Evolutionary conservation across 2,113 vertebrate species (phyloP), one percentile per base, ranked within the genome.

Genomic region (Austrofundulus limnaeus): DNA sequence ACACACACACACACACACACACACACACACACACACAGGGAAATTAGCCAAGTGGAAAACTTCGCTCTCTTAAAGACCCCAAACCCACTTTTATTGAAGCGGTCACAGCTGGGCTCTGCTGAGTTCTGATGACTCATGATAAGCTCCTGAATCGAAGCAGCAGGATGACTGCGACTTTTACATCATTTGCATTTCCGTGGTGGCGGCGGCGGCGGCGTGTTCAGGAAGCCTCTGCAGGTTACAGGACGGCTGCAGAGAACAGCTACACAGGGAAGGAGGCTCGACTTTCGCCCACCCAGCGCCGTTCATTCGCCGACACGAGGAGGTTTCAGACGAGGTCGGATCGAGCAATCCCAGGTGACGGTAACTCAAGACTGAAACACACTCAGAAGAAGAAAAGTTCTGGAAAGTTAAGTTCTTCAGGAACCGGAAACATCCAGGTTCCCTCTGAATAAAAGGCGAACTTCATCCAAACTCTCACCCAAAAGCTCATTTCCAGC

Each of bases 41-140:
- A 77, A 65, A 64, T 55, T 24, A 74, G 19, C 66, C 16, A 24
- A 65, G 49, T 42, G 51, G 54, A 71, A 75, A 70, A 55, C 49
- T 41, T 23, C 49, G 51, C 55, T 49, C 62, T 67, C 59, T 31
- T 34, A 46, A 50, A 21, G 21, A 37, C 21, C 54, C 46, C 25
- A 37, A 74, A 42, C 19, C 53, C 41, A 23, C 28, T 47, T 70
- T 52, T 64, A 56, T 53, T 68, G 61, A 70, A 37, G 17, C 60
- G 61, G 58, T 54, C 3, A n/a, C 24, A 52, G 61, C 49, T 52
- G 62, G 17, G 15, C 61, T 50, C 49, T 4, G 61, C 54, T 1
- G 43, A 60, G 56, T 59, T 67, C 17, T 28, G 80, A 70, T 81
- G 78, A 80, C 51, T 73, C 71, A 72, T 49, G 65, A 28, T 61